Evolutionary conservation across 2,888 invertebrate species (phyloP).

Genomic region (Folsomia candida): DNA sequence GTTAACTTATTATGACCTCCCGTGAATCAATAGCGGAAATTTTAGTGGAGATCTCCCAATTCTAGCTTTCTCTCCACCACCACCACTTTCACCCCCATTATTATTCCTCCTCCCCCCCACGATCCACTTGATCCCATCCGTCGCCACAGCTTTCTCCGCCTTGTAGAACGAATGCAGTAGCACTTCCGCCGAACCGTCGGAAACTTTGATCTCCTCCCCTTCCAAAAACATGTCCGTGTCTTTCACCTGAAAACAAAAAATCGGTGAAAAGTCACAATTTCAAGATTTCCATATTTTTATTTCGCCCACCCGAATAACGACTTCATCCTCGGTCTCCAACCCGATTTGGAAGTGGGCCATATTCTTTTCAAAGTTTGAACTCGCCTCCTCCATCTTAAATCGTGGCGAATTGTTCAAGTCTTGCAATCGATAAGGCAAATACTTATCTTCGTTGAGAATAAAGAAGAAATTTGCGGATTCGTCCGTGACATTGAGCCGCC

Average conservation of each 20-base stretch:
- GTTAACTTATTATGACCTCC: too few species aligned
- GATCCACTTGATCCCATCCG: slow-evolving; percentile 36
- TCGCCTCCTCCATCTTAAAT: slow-evolving; percentile 41
- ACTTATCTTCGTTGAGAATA: slow-evolving; percentile 27
- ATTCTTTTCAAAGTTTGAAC: slow-evolving; percentile 29
- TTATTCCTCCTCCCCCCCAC: too few species aligned
- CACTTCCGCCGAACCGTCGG: slow-evolving; percentile 31
- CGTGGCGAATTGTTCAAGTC: slow-evolving; percentile 39
- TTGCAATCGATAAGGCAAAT: slow-evolving; percentile 39
- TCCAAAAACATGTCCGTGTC: slow-evolving; percentile 36
- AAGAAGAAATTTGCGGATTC: slow-evolving; percentile 30
- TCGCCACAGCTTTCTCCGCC: slow-evolving; percentile 24
- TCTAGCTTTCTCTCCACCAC: too few species aligned
- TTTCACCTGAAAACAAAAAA: too few species aligned
- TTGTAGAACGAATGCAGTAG: slow-evolving; percentile 39
- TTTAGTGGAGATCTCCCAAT: too few species aligned
- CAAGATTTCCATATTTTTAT: slow-evolving; percentile 32
- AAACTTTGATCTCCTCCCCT: slow-evolving; percentile 31
- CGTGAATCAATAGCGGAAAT: too few species aligned
- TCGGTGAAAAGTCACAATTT: too few species aligned
- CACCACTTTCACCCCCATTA: too few species aligned
- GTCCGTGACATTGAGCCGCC: slow-evolving; percentile 39
- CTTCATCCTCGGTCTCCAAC: slow-evolving; percentile 32
- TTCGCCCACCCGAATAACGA: slow-evolving; percentile 33
- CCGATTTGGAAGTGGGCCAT: slow-evolving; percentile 32